Evolutionary conservation across 1,140 invertebrate species (phyloP), one percentile per base, ranked within the genome.

Genomic region (Eufriesea mexicana): DNA sequence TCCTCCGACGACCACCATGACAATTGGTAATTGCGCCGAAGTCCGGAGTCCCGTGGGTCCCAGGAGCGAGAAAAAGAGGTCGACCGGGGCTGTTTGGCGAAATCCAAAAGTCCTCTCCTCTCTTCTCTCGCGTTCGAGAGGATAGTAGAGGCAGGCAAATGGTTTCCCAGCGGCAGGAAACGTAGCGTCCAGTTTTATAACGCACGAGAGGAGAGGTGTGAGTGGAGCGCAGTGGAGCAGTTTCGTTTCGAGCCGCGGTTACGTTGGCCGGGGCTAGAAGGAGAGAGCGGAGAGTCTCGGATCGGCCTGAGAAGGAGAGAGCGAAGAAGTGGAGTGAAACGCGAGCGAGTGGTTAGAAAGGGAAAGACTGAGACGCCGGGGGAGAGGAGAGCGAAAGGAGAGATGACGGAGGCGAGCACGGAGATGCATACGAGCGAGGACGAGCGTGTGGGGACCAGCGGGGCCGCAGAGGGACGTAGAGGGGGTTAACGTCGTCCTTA

Each of bases 401-500:
- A 66, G 51, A 82, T 67, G 51, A 59, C 62, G 74, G 71, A 74
- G 79, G 51, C 49, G 66, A 61, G 55, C 72, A 62, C 54, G 64
- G 61, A 83, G 59, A 79, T 83, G 67, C 85, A 85, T 83, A 78
- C 79, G 57, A 83, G 72, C 28, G 51, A 55, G 84, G 71, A 70
- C 54, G 55, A 66, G 35, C 49, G 42, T 57, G 62, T 64, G 12
- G 49, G 23, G 59, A n/a, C 7, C 45, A 14, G 35, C 8, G 71
- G 25, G 28, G 42, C n/a, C 5, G 28, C n/a, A 10, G 10, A 84
- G 84, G 84, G 84, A 71, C 12, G 12, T 23, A 66, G 86, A 79
- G 88, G 89, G 81, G 85, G 68, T 74, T 84, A 88, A 83, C 79
- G 79, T 88, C 90, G 91, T 91, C 90, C 91, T 92, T 91, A 91